Evolutionary conservation across 2,113 vertebrate species (phyloP).

Genomic region (Oncorhynchus gorbuscha): DNA sequence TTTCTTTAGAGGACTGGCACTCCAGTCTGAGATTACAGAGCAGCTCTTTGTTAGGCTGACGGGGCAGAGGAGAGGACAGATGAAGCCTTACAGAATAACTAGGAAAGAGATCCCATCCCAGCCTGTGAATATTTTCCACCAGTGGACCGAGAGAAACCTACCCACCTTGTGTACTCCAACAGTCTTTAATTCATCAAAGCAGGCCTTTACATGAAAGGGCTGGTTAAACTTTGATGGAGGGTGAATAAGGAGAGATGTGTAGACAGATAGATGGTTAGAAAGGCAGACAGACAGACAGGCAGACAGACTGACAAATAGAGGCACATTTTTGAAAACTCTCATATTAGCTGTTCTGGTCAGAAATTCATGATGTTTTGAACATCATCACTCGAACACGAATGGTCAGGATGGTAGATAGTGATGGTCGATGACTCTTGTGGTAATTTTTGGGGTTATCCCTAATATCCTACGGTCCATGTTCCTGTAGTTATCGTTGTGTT

Average conservation of each 20-base stretch:
- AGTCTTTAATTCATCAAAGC: slow-evolving; percentile 40
- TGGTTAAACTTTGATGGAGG: slow-evolving; percentile 37
- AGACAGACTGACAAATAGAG: too few relatives aligned
- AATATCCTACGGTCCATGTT: background rate
- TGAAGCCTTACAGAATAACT: background rate
- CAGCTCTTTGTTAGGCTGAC: slow-evolving; percentile 3
- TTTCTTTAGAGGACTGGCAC: slow-evolving; percentile 4
- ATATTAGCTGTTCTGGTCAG: background rate
- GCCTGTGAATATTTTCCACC: slow-evolving; percentile 5
- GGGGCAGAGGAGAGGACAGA: background rate
- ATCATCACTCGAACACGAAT: background rate
- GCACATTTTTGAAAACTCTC: background rate
- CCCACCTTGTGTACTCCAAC: background rate
- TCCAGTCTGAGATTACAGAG: slow-evolving; percentile 10
- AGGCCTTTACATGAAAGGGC: slow-evolving; percentile 21
- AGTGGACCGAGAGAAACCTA: background rate
- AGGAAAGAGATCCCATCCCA: background rate
- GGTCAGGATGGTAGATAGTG: background rate
- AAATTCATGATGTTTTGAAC: background rate
- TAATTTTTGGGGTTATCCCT: background rate
- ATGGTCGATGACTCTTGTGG: background rate
- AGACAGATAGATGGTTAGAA: background rate
- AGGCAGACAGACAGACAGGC: background rate
- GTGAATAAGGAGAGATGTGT: slow-evolving; percentile 3
- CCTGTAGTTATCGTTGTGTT: background rate